Evolutionary conservation across 2,113 vertebrate species (phyloP).

Genomic region (Seriola rivoliana): DNA sequence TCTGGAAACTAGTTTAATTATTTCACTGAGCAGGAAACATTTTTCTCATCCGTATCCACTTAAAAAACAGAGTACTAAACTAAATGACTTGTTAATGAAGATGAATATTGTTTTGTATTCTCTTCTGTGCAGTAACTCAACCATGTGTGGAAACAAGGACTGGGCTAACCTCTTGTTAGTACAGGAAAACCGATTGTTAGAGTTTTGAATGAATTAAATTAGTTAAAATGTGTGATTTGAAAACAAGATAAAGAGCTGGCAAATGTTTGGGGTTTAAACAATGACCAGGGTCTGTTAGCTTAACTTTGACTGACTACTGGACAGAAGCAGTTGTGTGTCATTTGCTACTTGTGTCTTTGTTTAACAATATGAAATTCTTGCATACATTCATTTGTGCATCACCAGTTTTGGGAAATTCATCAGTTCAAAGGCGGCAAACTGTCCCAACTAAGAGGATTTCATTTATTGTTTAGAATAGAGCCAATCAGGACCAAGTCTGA

Average conservation of each 20-base stretch:
- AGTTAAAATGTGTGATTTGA: background rate
- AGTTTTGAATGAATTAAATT: background rate
- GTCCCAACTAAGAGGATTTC: slow-evolving; percentile 46
- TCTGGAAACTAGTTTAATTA: background rate
- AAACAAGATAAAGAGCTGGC: background rate
- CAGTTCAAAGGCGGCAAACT: slow-evolving; percentile 22
- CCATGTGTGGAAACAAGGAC: background rate
- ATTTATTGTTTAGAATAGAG: slow-evolving; percentile 32
- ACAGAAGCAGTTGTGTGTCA: background rate
- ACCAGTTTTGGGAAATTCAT: background rate
- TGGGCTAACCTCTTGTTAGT: background rate
- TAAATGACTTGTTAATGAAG: background rate
- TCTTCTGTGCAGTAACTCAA: background rate
- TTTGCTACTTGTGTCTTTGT: background rate
- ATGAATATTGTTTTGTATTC: background rate
- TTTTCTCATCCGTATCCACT: background rate
- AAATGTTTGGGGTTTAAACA: background rate
- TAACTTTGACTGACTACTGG: background rate
- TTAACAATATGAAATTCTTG: background rate
- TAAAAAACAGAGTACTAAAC: background rate
- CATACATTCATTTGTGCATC: background rate
- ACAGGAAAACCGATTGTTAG: background rate
- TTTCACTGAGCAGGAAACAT: background rate
- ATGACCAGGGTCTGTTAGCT: background rate
- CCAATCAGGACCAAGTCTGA: slow-evolving; percentile 36